A percentile compares a stretch with the other conserved stretches of the same genome.
Conservation (phyloP, 92 coral and sea anemone species). For the Metridium senile region DNA sequence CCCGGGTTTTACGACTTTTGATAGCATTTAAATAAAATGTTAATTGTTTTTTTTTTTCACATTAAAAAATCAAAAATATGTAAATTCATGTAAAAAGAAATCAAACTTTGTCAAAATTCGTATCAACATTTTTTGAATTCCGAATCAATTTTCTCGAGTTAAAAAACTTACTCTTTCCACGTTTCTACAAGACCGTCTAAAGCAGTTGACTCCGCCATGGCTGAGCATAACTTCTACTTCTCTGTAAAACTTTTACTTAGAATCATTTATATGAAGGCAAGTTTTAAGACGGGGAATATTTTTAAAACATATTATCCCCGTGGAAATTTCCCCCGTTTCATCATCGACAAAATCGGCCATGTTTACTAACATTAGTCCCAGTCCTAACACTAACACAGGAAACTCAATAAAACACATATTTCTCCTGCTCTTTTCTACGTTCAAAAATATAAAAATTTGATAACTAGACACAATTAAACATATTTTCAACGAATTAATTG, state of each 20-base stretch:
- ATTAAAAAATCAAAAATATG: too few relatives aligned
- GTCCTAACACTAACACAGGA: background rate
- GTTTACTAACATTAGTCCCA: conserved; percentile 1
- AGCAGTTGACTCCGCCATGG: conserved; percentile 6
- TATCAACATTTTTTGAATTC: background rate
- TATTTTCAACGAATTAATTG: background rate
- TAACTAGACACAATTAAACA: background rate
- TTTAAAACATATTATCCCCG: too few relatives aligned
- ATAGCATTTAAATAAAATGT: too few relatives aligned
- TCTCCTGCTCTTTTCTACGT: background rate
- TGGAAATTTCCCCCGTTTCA: background rate
- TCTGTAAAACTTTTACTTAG: background rate
- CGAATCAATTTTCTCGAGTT: background rate
- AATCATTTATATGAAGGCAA: too few relatives aligned
- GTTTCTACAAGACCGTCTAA: conserved; percentile 41
- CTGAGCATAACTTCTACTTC: conserved; percentile 26
- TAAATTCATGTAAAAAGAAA: too few relatives aligned
- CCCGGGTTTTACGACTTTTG: too few relatives aligned
- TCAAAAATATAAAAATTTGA: background rate
- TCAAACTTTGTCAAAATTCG: background rate
- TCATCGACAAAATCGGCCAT: background rate
- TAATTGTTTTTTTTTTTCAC: too few relatives aligned
- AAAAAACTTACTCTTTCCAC: conserved; percentile 62
- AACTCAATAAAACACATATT: background rate
- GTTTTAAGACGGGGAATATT: too few relatives aligned